phyloP scores from a whole-genome alignment of 2,797 vertebrate genomes.

The Gouania willdenowi region DNA sequence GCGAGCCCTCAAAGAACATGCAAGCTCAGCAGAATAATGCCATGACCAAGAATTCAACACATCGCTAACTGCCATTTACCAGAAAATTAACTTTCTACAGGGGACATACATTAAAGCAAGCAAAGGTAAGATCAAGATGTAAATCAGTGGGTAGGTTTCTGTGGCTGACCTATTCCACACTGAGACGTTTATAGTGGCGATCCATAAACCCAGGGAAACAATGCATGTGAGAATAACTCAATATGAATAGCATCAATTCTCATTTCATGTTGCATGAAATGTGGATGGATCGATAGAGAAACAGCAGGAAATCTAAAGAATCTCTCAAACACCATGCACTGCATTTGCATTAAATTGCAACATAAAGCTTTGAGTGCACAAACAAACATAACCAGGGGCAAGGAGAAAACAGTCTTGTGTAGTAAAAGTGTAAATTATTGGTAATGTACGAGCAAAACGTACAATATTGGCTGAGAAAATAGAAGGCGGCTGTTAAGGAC shows the following conservation, averaged over 20 bases:
- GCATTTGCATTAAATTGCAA: not conserved
- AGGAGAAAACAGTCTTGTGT: not conserved
- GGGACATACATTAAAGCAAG: too few species aligned
- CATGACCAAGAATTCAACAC: too few species aligned
- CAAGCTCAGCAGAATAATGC: too few species aligned
- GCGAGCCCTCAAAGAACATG: too few species aligned
- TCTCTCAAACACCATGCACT: not conserved
- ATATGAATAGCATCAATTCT: conserved; percentile 2
- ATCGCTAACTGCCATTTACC: too few species aligned
- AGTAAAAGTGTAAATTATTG: not conserved
- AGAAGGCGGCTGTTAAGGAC: too few species aligned
- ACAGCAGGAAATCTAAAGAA: not conserved
- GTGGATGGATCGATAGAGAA: conserved; percentile 9
- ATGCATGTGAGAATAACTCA: not conserved
- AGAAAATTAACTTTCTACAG: too few species aligned
- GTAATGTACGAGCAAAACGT: not conserved
- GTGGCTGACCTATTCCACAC: not conserved
- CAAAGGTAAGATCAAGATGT: too few species aligned
- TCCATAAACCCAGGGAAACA: not conserved
- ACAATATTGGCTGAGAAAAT: too few species aligned
- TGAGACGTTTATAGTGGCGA: not conserved
- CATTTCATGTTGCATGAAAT: conserved; percentile 6
- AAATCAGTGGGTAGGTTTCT: too few species aligned
- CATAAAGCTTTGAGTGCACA: not conserved
- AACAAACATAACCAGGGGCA: conserved; percentile 4